Conservation (phyloP, 2,797 vertebrate genomes). For the Crypturellus tataupa region DNA sequence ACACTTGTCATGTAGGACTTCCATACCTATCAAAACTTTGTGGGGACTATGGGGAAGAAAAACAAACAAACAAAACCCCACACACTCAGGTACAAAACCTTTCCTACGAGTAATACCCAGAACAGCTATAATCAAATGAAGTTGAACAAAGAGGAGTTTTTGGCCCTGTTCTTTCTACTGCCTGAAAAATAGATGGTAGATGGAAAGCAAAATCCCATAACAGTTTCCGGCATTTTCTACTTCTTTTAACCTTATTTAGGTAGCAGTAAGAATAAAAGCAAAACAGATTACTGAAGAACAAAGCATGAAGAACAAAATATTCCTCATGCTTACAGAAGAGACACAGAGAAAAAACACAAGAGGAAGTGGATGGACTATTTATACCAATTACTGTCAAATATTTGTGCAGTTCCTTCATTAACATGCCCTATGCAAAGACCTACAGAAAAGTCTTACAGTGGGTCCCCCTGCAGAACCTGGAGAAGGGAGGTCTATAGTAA, state of each 20-base stretch:
- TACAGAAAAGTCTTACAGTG: slow-evolving; percentile 15
- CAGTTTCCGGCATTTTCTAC: background rate
- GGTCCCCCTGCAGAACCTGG: background rate
- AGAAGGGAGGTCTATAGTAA: slow-evolving; percentile 23
- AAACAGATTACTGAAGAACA: background rate
- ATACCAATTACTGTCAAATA: slow-evolving; percentile 53
- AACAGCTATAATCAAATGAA: background rate
- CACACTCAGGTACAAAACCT: background rate
- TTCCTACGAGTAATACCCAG: background rate
- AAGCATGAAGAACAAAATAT: background rate
- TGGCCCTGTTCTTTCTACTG: background rate
- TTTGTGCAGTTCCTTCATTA: slow-evolving; percentile 63
- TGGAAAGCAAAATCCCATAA: background rate
- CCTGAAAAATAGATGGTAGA: background rate
- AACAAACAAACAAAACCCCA: too few relatives aligned
- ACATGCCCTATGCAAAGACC: slow-evolving; percentile 27
- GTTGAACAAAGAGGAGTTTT: background rate
- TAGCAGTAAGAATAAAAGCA: slow-evolving; percentile 14
- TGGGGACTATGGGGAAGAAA: background rate
- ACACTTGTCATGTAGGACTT: rapidly evolving
- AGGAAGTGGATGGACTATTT: slow-evolving; percentile 46
- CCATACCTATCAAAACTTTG: background rate
- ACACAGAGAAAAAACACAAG: background rate
- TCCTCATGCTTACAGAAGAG: background rate
- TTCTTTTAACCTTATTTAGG: background rate